phyloP scores from a whole-genome alignment of 1,140 invertebrate species.

The Scaptomyza montana region DNA sequence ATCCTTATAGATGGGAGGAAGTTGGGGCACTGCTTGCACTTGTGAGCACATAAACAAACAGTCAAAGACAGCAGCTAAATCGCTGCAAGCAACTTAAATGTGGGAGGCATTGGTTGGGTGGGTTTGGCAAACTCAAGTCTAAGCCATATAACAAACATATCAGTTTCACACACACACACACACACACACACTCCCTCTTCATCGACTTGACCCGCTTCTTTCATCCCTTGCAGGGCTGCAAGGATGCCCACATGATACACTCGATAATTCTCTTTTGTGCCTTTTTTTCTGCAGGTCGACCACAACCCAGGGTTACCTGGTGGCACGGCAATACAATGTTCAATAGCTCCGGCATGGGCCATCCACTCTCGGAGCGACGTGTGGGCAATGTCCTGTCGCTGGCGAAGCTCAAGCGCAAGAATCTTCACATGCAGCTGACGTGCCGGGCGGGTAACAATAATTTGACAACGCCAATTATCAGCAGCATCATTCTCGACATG shows the following conservation, averaged over 20 bases:
- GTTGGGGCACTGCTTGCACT: conserved; percentile 62
- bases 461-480: conserved; percentile 89
- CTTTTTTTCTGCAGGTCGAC: conserved; percentile 86
- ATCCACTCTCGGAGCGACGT: conserved; percentile 86
- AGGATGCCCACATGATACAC: conserved; percentile 28
- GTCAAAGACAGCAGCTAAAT: conserved; percentile 60
- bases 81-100: conserved; percentile 55
- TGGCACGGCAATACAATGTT: conserved; percentile 92
- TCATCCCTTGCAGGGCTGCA: conserved; percentile 4
- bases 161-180: conserved; percentile 66
- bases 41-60: conserved; percentile 78
- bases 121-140: conserved; percentile 57
- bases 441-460: conserved; percentile 92
- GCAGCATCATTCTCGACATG: conserved; percentile 90
- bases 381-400: conserved; percentile 89
- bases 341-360: conserved; percentile 87
- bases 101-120: background rate
- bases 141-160: conserved; percentile 76
- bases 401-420: conserved; percentile 87
- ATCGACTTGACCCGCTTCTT: conserved; percentile 6
- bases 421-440: conserved; percentile 88
- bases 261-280: conserved; percentile 67
- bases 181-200: background rate
- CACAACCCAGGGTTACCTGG: conserved; percentile 92
- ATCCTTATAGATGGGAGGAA: background rate